Evolutionary conservation across 2,888 invertebrate genomes (phyloP).

Genomic region (Phyto melanocephala): DNA sequence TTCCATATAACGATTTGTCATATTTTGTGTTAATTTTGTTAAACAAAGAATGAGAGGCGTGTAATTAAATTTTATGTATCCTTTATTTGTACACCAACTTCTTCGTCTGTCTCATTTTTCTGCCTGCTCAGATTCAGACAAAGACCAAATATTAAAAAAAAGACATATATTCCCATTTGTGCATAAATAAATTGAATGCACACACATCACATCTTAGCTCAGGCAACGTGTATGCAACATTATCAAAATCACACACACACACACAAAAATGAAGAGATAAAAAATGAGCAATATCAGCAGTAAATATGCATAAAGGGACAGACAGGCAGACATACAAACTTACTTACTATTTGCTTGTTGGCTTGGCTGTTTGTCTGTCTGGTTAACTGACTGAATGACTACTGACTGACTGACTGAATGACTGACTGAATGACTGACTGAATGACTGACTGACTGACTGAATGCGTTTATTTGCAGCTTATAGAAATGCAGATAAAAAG

Average conservation of each 20-base stretch:
- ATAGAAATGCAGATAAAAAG: slow-evolving; percentile 5
- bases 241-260: neutral
- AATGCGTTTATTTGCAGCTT: slow-evolving; percentile 37
- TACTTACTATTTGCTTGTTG: neutral
- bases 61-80: slow-evolving; percentile 63
- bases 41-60: slow-evolving; percentile 59
- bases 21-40: slow-evolving; percentile 54
- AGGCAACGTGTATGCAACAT: slow-evolving; percentile 29
- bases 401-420: slow-evolving; percentile 20
- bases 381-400: too few relatives aligned
- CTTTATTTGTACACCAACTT: neutral
- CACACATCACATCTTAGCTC: slow-evolving; percentile 5
- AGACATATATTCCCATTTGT: slow-evolving; percentile 47
- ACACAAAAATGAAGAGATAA: too few relatives aligned
- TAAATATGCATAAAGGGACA: slow-evolving; percentile 1
- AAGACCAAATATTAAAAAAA: slow-evolving; percentile 23
- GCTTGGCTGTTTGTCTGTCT: neutral
- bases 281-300: slow-evolving; percentile 48
- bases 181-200: slow-evolving; percentile 57
- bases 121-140: slow-evolving; percentile 38
- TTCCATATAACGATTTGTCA: slow-evolving; percentile 50
- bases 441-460: slow-evolving; percentile 16
- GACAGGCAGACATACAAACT: neutral
- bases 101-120: neutral
- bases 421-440: slow-evolving; percentile 9